These are phyloP conservation scores for Labeo calbasu DNA, from an alignment of 2,797 vertebrate genomes.

Conservation along the genomic window DNA sequence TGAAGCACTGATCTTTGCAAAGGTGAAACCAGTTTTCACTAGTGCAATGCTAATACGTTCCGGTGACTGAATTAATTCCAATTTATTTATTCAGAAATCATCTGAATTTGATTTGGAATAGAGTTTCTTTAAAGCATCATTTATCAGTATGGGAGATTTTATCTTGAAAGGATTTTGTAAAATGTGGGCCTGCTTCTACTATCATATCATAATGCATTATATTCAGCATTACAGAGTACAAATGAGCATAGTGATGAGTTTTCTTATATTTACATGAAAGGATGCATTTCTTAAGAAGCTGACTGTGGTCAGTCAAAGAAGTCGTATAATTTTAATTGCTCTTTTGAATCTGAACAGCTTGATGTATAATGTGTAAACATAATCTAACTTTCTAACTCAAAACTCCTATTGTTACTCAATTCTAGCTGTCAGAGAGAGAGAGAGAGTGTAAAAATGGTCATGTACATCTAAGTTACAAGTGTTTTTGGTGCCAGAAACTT, in stretches of 20 bases:
- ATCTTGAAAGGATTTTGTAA: neutral
- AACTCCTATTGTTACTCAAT: neutral
- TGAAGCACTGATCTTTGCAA: conserved; percentile 4
- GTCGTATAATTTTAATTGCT: neutral
- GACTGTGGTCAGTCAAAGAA: neutral
- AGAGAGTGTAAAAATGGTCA: neutral
- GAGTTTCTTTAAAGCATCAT: neutral
- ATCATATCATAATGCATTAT: neutral
- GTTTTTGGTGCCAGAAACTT: neutral
- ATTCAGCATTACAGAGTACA: neutral
- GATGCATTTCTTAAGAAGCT: neutral
- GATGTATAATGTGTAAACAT: neutral
- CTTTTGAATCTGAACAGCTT: neutral
- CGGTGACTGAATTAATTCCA: neutral
- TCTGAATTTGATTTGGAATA: neutral
- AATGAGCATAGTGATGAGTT: neutral
- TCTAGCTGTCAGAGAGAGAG: neutral
- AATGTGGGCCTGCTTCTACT: neutral
- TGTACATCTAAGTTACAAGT: neutral
- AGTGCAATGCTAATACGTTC: neutral
- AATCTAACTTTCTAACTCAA: neutral
- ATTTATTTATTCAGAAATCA: neutral
- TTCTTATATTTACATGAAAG: conserved; percentile 16
- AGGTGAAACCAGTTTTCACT: neutral
- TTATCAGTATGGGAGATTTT: neutral